phyloP scores from a whole-genome alignment of 2,797 vertebrate genomes.

The Liparis tanakae region DNA sequence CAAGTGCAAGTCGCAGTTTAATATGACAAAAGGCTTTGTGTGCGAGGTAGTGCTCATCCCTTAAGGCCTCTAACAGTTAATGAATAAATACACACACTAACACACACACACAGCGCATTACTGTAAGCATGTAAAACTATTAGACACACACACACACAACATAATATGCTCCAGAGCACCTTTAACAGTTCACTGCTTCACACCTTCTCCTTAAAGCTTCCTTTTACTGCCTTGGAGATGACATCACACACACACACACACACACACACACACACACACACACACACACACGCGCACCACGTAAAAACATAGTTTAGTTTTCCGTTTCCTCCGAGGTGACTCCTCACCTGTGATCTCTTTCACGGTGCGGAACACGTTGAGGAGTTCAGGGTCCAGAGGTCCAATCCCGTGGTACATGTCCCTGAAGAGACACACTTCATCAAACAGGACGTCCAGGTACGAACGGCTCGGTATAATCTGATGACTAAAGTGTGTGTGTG shows the following conservation, averaged over 20 bases:
- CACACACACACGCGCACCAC: slow-evolving; percentile 10
- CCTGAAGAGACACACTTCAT: slow-evolving; percentile 69
- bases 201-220: slow-evolving; percentile 17
- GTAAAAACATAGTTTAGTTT: slow-evolving; percentile 13
- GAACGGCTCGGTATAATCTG: neutral
- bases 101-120: slow-evolving; percentile 11
- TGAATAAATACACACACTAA: slow-evolving; percentile 58
- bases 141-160: slow-evolving; percentile 11
- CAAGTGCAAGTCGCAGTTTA: slow-evolving; percentile 74
- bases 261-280: slow-evolving; percentile 6
- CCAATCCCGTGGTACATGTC: slow-evolving; percentile 95
- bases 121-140: slow-evolving; percentile 14
- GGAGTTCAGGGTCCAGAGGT: slow-evolving; percentile 92
- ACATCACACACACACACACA: slow-evolving; percentile 9
- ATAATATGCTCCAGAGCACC: slow-evolving; percentile 29
- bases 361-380: slow-evolving; percentile 94
- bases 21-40: slow-evolving; percentile 80
- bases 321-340: slow-evolving; percentile 38
- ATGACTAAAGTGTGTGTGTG: neutral
- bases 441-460: neutral
- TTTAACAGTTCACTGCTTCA: slow-evolving; percentile 35
- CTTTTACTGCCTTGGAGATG: slow-evolving; percentile 11
- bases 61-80: slow-evolving; percentile 71
- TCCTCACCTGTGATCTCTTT: slow-evolving; percentile 95
- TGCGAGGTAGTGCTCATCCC: slow-evolving; percentile 73